phyloP scores from a whole-genome alignment of 2,797 vertebrate genomes.

The Ciconia nigra region DNA sequence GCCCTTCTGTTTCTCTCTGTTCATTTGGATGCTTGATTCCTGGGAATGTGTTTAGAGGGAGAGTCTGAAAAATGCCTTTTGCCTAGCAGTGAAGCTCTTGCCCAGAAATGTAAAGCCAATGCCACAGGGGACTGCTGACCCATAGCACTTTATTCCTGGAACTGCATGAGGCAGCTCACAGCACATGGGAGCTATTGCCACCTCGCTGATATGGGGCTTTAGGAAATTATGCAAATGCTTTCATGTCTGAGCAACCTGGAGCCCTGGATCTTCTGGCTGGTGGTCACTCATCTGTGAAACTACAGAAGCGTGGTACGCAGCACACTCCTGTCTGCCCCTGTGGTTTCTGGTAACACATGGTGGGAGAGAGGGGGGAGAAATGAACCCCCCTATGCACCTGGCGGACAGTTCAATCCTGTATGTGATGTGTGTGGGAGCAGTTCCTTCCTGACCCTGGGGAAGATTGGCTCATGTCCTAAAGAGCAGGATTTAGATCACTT shows the following conservation, averaged over 20 bases:
- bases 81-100: background rate
- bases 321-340: background rate
- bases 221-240: background rate
- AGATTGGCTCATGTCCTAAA: background rate
- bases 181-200: background rate
- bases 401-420: background rate
- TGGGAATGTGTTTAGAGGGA: background rate
- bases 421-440: background rate
- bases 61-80: background rate
- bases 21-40: background rate
- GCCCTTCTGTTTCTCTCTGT: background rate
- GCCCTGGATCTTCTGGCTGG: background rate
- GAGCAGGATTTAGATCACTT: conserved; percentile 19
- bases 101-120: background rate
- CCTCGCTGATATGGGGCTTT: background rate
- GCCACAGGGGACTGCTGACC: background rate
- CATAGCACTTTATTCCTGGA: background rate
- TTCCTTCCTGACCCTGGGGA: background rate
- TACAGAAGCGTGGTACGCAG: background rate
- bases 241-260: background rate
- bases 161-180: background rate
- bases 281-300: background rate
- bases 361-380: background rate
- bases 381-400: background rate
- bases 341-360: background rate